Evolutionary conservation across 2,888 invertebrate species (phyloP), one percentile per base, ranked within the genome.

Genomic region (Microplitis manilae): DNA sequence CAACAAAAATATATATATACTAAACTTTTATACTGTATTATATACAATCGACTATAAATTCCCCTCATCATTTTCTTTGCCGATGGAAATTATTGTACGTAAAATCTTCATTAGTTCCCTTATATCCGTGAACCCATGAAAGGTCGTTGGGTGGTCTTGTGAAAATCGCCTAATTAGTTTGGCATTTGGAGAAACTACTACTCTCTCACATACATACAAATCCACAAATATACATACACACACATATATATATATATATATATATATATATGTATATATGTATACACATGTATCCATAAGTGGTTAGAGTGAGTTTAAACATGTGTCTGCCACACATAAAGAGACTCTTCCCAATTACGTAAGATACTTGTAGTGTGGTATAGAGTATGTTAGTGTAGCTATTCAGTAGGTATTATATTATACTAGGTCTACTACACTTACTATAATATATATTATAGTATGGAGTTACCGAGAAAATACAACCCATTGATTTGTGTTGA

Each of bases 161-260:
- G 73, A 81, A 81, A 83, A 85, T 84, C 84, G 83, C 76, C 85
- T 85, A 87, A 87, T 87, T 86, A 87, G 85, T 87, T 84, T 83
- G 84, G 83, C 83, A 84, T 87, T 86, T 87, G 82, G 81, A 82
- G 13, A 8, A 83, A 82, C 61, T 68, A 72, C 20, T 9, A 64
- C 4, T 41, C 39, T 9, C 39, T 50, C 38, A 69, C 62, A 68
- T 5, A 20, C 60, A 15, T 62, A 62, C 62, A 1, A 76, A 70
- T 38, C 50, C 76, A 50, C 40, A 71, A 41, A 68, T 59, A 67
- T 75, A 59, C 59, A 30, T 75, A 59, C 59, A 30, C 30, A 30
- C 4, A 30, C 4, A 30, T 30, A 2, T 2, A 30, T 30, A 30
- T 30, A 30, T 30, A 30, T 30, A 4, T 30, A 30, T 30, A 30